Conservation (phyloP, 2,797 vertebrate genomes). For the Sphenodon punctatus region DNA sequence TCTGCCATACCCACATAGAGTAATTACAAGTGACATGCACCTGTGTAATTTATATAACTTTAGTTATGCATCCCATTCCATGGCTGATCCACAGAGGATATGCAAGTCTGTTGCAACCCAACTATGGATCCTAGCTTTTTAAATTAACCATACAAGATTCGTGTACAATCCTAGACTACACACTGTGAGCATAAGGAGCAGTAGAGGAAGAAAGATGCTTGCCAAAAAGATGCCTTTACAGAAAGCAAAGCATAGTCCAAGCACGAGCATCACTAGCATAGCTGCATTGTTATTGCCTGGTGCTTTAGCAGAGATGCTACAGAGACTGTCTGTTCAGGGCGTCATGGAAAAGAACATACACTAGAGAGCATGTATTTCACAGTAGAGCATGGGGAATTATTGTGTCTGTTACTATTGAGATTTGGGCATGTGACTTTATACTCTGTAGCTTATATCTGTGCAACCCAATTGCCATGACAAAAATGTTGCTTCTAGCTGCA, state of each 20-base stretch:
- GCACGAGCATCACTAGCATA: background rate
- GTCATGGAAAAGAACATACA: constrained; percentile 31
- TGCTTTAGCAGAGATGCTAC: background rate
- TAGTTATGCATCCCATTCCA: too few species aligned
- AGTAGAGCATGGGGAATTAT: constrained; percentile 17
- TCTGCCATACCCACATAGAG: background rate
- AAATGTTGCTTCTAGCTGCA: background rate
- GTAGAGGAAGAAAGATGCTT: background rate
- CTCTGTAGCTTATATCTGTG: constrained; percentile 11
- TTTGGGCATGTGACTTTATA: background rate
- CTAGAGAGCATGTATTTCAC: background rate
- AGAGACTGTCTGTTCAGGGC: constrained; percentile 17
- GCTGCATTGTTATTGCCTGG: background rate
- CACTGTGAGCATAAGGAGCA: background rate
- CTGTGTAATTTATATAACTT: too few species aligned
- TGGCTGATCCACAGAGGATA: too few species aligned
- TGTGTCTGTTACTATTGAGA: constrained; percentile 46
- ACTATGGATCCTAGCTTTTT: too few species aligned
- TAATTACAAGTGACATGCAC: background rate
- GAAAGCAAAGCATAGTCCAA: background rate
- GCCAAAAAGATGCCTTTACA: background rate
- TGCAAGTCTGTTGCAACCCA: too few species aligned
- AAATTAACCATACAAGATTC: too few species aligned
- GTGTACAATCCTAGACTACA: too few species aligned
- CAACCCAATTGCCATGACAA: background rate